Evolutionary conservation across 2,113 vertebrate genomes (phyloP).

Genomic region (Galeopterus variegatus): DNA sequence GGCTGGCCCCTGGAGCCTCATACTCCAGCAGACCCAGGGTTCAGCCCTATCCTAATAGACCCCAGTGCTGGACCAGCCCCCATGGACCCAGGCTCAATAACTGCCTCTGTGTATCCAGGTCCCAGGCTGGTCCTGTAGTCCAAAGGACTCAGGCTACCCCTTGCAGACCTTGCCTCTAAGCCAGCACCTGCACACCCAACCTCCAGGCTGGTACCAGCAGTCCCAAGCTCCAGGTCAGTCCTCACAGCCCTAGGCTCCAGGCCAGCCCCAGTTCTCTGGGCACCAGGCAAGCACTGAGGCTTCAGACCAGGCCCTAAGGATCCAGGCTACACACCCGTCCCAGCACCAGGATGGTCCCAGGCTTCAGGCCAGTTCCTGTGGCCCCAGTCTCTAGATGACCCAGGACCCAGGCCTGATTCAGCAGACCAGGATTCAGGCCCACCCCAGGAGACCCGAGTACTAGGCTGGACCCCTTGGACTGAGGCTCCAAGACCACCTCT

Average conservation of each 20-base stretch:
- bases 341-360: neutral
- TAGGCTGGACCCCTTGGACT: neutral
- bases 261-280: neutral
- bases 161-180: neutral
- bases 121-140: neutral
- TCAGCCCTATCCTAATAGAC: neutral
- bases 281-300: neutral
- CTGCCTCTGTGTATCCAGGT: neutral
- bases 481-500: neutral
- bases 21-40: neutral
- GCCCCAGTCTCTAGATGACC: neutral
- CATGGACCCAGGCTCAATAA: neutral
- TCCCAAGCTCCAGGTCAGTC: neutral
- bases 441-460: neutral
- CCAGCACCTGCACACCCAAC: neutral
- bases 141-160: neutral
- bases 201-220: neutral
- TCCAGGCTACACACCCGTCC: neutral
- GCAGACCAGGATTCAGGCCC: neutral
- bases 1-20: neutral
- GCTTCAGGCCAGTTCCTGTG: neutral
- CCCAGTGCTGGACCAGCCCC: neutral
- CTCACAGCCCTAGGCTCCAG: too few relatives aligned
- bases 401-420: neutral
- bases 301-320: neutral